Percentiles rank a stretch among this genome's conserved stretches.
phyloP scores from a whole-genome alignment of 2,797 vertebrate species.

The Sternarchorhynchus goeldii region DNA sequence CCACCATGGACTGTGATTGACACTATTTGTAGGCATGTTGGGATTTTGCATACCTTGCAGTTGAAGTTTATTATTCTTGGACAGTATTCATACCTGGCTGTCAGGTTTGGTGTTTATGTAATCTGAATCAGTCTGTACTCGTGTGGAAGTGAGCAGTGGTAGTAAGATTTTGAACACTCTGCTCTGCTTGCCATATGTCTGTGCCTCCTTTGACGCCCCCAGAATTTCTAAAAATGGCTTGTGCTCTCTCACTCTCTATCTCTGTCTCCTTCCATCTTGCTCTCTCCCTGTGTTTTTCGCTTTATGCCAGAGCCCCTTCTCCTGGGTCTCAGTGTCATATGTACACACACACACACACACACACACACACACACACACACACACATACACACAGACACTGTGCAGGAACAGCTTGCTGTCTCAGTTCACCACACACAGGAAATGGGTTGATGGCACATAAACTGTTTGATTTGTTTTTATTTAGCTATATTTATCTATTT shows the following conservation, averaged over 20 bases:
- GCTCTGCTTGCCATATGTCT: conserved; percentile 55
- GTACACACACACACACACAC: conserved; percentile 16
- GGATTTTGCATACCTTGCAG: not conserved
- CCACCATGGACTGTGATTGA: not conserved
- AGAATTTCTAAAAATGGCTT: conserved; percentile 73
- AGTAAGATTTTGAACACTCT: conserved; percentile 42
- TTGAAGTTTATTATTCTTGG: conserved; percentile 17
- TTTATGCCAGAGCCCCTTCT: conserved; percentile 40
- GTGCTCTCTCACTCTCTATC: conserved; percentile 39
- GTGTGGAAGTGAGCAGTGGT: conserved; percentile 43
- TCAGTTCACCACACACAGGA: conserved; percentile 28
- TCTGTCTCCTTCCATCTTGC: conserved; percentile 34
- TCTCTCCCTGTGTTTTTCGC: conserved; percentile 13
- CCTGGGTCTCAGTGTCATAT: conserved; percentile 33
- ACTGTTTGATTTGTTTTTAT: conserved; percentile 18
- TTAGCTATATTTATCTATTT: conserved; percentile 18
- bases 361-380: conserved; percentile 17
- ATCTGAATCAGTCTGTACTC: conserved; percentile 27
- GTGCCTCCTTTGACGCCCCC: conserved; percentile 68
- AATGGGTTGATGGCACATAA: conserved; percentile 29
- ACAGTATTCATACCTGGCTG: conserved; percentile 28
- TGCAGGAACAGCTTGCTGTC: conserved; percentile 1
- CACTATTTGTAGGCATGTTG: not conserved
- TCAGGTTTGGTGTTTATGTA: conserved; percentile 58
- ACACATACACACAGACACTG: not conserved